phyloP scores from a whole-genome alignment of 2,113 vertebrate genomes.

The Bucco capensis region DNA sequence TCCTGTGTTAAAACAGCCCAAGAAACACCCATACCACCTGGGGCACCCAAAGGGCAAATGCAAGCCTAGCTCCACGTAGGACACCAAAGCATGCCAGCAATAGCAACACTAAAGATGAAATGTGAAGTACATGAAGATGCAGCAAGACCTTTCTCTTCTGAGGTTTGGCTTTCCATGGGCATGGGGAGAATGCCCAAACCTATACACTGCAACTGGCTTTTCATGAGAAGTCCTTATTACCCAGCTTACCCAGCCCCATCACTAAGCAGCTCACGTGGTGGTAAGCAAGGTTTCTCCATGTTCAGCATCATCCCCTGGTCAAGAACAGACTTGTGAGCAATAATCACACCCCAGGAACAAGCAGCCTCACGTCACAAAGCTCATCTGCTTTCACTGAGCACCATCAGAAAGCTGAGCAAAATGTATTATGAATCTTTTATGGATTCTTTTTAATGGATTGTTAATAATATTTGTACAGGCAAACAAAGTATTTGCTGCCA shows the following conservation, averaged over 20 bases:
- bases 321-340: conserved; percentile 9
- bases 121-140: neutral
- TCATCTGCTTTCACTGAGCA: conserved; percentile 2
- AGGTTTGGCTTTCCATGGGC: neutral
- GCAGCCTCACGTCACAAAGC: neutral
- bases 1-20: neutral
- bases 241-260: neutral
- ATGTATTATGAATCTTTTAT: neutral
- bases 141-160: neutral
- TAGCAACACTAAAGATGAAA: neutral
- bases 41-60: neutral
- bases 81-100: neutral
- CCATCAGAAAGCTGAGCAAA: neutral
- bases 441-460: conserved; percentile 7
- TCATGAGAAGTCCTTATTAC: neutral
- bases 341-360: neutral
- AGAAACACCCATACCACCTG: neutral
- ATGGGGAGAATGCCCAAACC: neutral
- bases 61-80: neutral
- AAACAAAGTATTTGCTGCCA: conserved; percentile 1
- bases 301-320: neutral
- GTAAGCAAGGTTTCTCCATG: neutral
- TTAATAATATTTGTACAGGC: conserved; percentile 36
- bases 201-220: neutral
- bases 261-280: neutral